These are phyloP conservation scores for Uloborus plumipes DNA, from an alignment of 2,888 invertebrate genomes.

Conservation along the genomic window DNA sequence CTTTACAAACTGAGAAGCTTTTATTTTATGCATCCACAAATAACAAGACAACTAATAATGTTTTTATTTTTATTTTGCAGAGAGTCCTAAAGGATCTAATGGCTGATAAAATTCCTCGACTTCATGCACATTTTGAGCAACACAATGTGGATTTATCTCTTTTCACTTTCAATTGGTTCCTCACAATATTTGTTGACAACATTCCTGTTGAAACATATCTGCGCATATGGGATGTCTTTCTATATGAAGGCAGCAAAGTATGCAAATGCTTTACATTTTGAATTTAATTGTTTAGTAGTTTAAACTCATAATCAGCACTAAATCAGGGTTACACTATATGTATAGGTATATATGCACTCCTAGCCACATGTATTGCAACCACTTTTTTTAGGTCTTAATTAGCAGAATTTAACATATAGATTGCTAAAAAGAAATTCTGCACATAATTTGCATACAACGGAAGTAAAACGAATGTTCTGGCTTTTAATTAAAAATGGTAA, in stretches of 20 bases:
- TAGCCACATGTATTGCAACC: too few species aligned
- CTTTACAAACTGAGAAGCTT: neutral
- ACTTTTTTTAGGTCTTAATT: too few species aligned
- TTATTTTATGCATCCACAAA: too few species aligned
- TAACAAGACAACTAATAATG: neutral
- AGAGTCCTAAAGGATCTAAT: slow-evolving; percentile 74
- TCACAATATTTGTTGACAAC: slow-evolving; percentile 75
- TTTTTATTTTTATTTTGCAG: slow-evolving; percentile 68
- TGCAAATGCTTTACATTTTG: neutral
- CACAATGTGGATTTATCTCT: slow-evolving; percentile 73
- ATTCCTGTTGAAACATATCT: slow-evolving; percentile 74
- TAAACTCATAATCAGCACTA: neutral
- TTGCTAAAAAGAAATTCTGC: too few species aligned
- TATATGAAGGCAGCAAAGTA: slow-evolving; percentile 75
- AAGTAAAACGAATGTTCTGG: too few species aligned
- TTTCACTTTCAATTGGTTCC: slow-evolving; percentile 76
- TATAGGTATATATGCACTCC: too few species aligned
- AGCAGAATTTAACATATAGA: too few species aligned
- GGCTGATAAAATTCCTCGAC: slow-evolving; percentile 73
- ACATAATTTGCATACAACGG: too few species aligned
- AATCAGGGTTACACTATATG: too few species aligned
- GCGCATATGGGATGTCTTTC: slow-evolving; percentile 75
- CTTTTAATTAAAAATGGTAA: too few species aligned
- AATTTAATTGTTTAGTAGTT: neutral
- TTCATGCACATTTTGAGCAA: slow-evolving; percentile 72